Base-by-base conservation (phyloP, 53 echinoderm and acorn worm genomes). In the Paelopatides confundens region DNA sequence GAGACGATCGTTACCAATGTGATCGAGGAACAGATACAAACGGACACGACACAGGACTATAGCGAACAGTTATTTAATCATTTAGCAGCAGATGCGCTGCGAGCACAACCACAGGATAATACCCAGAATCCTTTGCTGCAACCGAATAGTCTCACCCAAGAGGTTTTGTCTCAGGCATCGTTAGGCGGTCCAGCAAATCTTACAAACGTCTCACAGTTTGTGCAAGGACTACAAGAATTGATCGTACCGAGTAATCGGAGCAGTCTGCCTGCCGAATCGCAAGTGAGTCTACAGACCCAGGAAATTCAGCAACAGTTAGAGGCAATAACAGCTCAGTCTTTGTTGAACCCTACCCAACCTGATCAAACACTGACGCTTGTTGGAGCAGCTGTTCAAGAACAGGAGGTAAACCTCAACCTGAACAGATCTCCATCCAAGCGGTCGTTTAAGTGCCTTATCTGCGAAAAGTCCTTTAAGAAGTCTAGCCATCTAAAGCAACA, bases 241-340 rank as follows among this genome's bases (percentile, higher is more conserved):
- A 83, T 62, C n/a, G 39, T 39, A n/a, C 50, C 58, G 21, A 58
- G 21, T 23, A 58, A 58, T 23, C 58, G 21, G 58, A 58, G 21
- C 58, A 58, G 58, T 58, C 21, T 58, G 2, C 58, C 58, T n/a
- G 58, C 58, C 21, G 58, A 58, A 58, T 58, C 58, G 21, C 98
- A 98, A 70, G 93, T 98, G 28, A 98, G 98, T 77, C 77, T 98
- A 14, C 95, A 98, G 87, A 98, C 98, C 10, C 95, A 95, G 81
- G 95, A 98, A 49, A 98, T 98, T 31, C 98, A 98, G 77, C 98
- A 95, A 65, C 98, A 98, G 81, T 85, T 98, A 52, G 98, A 98
- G 64, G 98, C 94, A 49, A 98, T 98, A 34, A 98, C 98, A 24
- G 95, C 93, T 28, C 94, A 94, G 70, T 93, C 88, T 11, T 58